Conservation (phyloP, 2,888 invertebrate species). For the Ceramica pisi region DNA sequence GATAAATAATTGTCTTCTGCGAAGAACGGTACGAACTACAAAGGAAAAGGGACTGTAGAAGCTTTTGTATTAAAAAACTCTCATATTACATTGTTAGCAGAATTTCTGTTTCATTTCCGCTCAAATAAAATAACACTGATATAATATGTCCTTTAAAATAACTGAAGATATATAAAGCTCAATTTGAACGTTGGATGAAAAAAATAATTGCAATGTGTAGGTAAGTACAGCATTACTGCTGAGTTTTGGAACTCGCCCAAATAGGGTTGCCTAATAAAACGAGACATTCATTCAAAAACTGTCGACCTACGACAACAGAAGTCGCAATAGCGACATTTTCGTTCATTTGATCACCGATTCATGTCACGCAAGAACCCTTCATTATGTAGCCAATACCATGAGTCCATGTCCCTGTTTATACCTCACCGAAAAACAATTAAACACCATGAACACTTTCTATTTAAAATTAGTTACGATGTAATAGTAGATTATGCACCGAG, state of each 20-base stretch:
- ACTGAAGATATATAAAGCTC: not conserved
- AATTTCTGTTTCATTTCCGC: conserved; percentile 17
- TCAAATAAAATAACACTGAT: conserved; percentile 22
- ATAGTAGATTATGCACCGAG: no score
- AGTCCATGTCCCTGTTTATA: conserved; percentile 30
- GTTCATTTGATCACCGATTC: conserved; percentile 30
- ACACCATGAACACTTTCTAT: conserved; percentile 26
- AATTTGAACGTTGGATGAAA: conserved; percentile 20
- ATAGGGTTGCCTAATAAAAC: conserved; percentile 35
- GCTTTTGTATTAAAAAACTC: conserved; percentile 35
- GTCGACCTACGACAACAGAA: conserved; percentile 41
- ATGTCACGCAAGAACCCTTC: conserved; percentile 42
- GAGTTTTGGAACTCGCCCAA: conserved; percentile 35
- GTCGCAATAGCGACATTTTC: conserved; percentile 14
- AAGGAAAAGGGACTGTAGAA: conserved; percentile 28
- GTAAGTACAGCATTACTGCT: conserved; percentile 15
- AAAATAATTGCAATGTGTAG: conserved; percentile 18
- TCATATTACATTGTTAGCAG: conserved; percentile 38
- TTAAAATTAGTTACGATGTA: conserved; percentile 2
- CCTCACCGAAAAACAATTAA: conserved; percentile 28
- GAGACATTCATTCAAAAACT: conserved; percentile 35
- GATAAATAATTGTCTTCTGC: conserved; percentile 47
- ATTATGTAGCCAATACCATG: conserved; percentile 35
- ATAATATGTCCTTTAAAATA: conserved; percentile 16
- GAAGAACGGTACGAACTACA: conserved; percentile 32